phyloP scores from a whole-genome alignment of 2,113 vertebrate genomes.

The Carassius gibelio region DNA sequence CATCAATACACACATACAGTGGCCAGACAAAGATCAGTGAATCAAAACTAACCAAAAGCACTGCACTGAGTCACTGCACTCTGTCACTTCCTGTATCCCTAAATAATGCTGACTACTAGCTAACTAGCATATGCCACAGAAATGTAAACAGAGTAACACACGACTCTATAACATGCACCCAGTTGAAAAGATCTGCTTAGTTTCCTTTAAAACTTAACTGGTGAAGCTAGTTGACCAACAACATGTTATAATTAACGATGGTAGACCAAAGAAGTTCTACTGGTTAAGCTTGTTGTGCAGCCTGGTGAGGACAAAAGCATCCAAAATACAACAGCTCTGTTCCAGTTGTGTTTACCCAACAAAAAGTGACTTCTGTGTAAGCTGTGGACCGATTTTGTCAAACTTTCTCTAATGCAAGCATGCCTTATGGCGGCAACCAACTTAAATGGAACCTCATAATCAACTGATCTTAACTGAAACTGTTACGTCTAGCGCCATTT shows the following conservation, averaged over 20 bases:
- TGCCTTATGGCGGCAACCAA: no score
- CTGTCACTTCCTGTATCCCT: neutral
- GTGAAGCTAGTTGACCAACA: neutral
- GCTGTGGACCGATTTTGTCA: no score
- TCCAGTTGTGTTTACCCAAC: no score
- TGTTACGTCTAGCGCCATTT: no score
- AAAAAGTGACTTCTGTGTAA: no score
- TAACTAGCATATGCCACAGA: neutral
- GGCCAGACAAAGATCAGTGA: neutral
- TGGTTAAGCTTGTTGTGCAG: neutral
- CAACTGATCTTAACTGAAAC: no score
- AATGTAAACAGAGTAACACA: neutral
- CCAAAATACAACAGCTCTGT: no score
- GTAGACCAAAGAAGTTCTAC: neutral
- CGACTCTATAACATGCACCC: no score
- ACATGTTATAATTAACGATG: no score
- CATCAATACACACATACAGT: slow-evolving; percentile 12
- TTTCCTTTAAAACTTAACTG: neutral
- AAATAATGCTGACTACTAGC: neutral
- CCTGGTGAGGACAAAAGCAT: neutral
- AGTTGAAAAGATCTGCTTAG: neutral
- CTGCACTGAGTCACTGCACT: neutral
- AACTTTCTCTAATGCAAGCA: no score
- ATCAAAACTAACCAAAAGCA: neutral
- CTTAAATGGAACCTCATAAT: no score